A percentile compares a stretch with the other conserved stretches of the same genome.
Conservation (phyloP, 2,113 vertebrate species). For the Elgaria multicarinata region DNA sequence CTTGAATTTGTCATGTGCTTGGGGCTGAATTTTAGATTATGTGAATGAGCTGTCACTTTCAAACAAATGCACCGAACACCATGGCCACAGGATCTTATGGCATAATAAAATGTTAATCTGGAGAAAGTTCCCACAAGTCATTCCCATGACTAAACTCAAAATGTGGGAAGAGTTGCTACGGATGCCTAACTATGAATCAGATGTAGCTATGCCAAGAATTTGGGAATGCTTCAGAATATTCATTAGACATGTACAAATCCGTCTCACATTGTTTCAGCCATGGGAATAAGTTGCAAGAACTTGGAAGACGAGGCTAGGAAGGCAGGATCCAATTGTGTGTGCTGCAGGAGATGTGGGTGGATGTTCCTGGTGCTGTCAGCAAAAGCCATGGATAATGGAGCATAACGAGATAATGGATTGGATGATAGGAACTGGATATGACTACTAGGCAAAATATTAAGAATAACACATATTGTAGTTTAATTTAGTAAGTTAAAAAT, state of each 20-base stretch:
- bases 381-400: background rate
- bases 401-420: background rate
- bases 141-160: slow-evolving; percentile 40
- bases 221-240: slow-evolving; percentile 38
- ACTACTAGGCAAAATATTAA: background rate
- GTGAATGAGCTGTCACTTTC: background rate
- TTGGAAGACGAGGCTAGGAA: slow-evolving; percentile 5
- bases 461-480: background rate
- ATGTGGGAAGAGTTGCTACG: slow-evolving; percentile 25
- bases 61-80: background rate
- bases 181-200: slow-evolving; percentile 26
- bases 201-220: slow-evolving; percentile 33
- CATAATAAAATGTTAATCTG: slow-evolving; percentile 1
- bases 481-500: background rate
- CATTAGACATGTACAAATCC: slow-evolving; percentile 32
- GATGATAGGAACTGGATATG: background rate
- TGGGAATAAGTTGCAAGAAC: slow-evolving; percentile 32
- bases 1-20: background rate
- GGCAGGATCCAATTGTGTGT: background rate
- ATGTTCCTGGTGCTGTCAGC: background rate
- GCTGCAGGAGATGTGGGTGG: background rate
- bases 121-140: slow-evolving; percentile 5
- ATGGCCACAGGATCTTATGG: background rate
- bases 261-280: slow-evolving; percentile 33
- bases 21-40: background rate